Evolutionary conservation across 2,888 invertebrate species (phyloP), one percentile per base, ranked within the genome.

Genomic region (Allolobophora icterica): DNA sequence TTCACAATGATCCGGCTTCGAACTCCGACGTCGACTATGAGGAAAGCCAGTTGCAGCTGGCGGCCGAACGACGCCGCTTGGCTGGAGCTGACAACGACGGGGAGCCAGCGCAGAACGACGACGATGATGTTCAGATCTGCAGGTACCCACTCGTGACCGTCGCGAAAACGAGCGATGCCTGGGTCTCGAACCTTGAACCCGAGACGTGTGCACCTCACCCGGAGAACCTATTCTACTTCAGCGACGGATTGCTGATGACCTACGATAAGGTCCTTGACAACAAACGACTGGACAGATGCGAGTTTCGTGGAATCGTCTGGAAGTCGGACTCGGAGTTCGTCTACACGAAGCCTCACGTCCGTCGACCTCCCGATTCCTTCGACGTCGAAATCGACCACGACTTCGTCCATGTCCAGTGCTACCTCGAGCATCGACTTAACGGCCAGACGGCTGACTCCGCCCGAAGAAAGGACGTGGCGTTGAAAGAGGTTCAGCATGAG

Each of bases 171-270:
- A 87, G 30, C 87, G 87, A 87, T 38, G 35, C 19, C 35, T 87
- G 87, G 87, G 87, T 35, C 17, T 35, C 35, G 21, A 11, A 17
- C 4, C 24, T 8, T 34, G 87, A 87, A 1, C 38, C 15, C 1
- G 34, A 38, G n/a, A 38, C 35, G 19, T 87, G 87, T 19, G 19
- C 34, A 34, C 35, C 34, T 34, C 35, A 38, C 34, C 87, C 38
- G 21, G 89, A 92, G 30, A 92, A 92, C 42, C 91, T 94, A 42
- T 94, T 94, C 90, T 93, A 92, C 90, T 30, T 93, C 11, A 92
- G 93, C 24, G 91, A 93, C 89, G 92, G 93, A 21, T 91, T 90
- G 17, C 91, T 94, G 15, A 92, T 90, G 45, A 89, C 94, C 21
- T 93, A 94, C 87, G 91, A 91, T 19, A 92, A 92, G 38, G 92